phyloP scores from a whole-genome alignment of 2,797 vertebrate species.

The Otolemur crassicaudatus region DNA sequence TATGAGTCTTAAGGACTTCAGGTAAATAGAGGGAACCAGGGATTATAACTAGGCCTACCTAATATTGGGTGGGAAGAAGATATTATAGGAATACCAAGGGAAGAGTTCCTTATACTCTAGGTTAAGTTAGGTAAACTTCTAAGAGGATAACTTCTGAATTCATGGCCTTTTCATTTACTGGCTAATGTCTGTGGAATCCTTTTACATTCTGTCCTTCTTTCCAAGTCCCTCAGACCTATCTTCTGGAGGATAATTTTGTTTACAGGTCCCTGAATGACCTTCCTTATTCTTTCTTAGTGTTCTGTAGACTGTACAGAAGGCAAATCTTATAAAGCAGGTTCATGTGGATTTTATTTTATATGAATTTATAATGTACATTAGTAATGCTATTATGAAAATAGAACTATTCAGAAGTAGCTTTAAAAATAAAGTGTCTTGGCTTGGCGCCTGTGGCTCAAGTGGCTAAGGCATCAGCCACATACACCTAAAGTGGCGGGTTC shows the following conservation, averaged over 20 bases:
- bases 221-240: not conserved
- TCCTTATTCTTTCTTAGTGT: not conserved
- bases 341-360: slow-evolving; percentile 5
- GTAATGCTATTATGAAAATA: slow-evolving; percentile 24
- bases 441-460: too few relatives aligned
- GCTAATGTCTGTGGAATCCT: not conserved
- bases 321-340: slow-evolving; percentile 3
- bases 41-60: not conserved
- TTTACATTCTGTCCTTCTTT: not conserved
- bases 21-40: not conserved
- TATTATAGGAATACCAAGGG: not conserved
- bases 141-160: not conserved
- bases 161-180: not conserved
- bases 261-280: not conserved
- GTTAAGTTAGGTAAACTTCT: not conserved
- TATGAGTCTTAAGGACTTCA: not conserved
- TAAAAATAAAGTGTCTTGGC: not conserved
- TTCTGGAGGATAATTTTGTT: not conserved
- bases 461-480: too few relatives aligned
- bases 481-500: too few relatives aligned
- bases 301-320: not conserved
- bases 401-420: not conserved
- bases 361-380: slow-evolving; percentile 22
- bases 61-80: not conserved
- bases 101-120: not conserved